Evolutionary conservation across 2,113 vertebrate genomes (phyloP).

Genomic region (Anas platyrhynchos): DNA sequence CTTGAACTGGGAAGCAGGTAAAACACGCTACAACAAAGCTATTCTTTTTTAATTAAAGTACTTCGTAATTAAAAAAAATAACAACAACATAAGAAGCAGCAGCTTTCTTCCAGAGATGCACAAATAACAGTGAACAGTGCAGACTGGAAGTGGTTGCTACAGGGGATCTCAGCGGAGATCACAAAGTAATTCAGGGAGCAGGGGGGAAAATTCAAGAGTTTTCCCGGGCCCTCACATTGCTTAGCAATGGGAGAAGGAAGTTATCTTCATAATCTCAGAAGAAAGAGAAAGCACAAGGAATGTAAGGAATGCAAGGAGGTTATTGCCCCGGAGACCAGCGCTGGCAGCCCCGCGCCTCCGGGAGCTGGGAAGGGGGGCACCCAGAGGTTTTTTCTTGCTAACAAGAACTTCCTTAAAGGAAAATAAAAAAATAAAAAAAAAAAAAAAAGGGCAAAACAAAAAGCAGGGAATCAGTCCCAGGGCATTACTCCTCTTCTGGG

Average conservation of each 20-base stretch:
- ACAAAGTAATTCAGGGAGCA: background rate
- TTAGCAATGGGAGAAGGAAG: conserved; percentile 61
- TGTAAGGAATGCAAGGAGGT: conserved; percentile 58
- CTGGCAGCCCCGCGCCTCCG: conserved; percentile 11
- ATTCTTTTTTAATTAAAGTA: background rate
- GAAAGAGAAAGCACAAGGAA: conserved; percentile 66
- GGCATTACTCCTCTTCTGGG: background rate
- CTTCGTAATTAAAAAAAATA: background rate
- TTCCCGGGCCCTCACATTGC: background rate
- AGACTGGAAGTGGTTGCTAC: background rate
- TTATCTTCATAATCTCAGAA: conserved; percentile 67
- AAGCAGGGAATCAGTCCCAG: background rate
- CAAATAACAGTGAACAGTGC: background rate
- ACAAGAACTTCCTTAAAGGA: conserved; percentile 14
- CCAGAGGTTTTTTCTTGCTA: conserved; percentile 27
- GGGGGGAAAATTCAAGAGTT: background rate
- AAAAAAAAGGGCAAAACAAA: background rate
- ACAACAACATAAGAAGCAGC: background rate
- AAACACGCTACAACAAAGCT: background rate
- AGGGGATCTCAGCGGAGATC: background rate
- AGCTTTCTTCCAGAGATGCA: background rate
- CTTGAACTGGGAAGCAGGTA: background rate
- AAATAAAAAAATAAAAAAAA: background rate
- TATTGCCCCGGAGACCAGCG: conserved; percentile 34
- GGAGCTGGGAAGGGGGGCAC: background rate